Conservation (phyloP, 2,888 invertebrate species). For the Ectropis crepuscularia region DNA sequence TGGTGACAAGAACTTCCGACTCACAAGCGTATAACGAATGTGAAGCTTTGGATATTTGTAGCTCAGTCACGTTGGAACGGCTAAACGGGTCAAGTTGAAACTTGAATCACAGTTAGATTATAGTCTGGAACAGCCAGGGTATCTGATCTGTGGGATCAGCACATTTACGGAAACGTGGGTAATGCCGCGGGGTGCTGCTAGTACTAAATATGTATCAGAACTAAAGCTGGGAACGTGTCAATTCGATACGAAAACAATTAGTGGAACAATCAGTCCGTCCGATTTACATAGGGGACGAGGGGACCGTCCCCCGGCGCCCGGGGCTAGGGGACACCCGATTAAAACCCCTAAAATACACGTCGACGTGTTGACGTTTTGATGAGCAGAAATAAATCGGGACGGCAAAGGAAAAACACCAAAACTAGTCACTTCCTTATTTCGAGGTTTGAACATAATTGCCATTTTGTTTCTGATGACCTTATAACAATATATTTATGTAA, state of each 20-base stretch:
- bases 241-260: slow-evolving; percentile 79
- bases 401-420: background rate
- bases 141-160: too few species aligned
- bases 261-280: slow-evolving; percentile 59
- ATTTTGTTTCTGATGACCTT: too few species aligned
- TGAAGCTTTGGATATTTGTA: too few species aligned
- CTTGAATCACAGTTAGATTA: too few species aligned
- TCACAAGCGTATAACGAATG: too few species aligned
- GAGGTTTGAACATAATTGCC: background rate
- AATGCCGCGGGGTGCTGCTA: too few species aligned
- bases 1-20: too few species aligned
- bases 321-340: slow-evolving; percentile 64
- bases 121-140: too few species aligned
- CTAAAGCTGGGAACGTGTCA: slow-evolving; percentile 67
- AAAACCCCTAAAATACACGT: slow-evolving; percentile 82
- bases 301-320: slow-evolving; percentile 36
- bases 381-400: slow-evolving; percentile 74
- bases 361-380: slow-evolving; percentile 83
- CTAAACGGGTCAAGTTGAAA: too few species aligned
- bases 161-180: too few species aligned
- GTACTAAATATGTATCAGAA: slow-evolving; percentile 49
- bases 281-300: slow-evolving; percentile 74
- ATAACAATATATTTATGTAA: too few species aligned
- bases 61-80: too few species aligned
- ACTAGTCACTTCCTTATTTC: background rate